Conservation (phyloP, 92 coral and sea anemone species). For the Parazoanthus darwini region DNA sequence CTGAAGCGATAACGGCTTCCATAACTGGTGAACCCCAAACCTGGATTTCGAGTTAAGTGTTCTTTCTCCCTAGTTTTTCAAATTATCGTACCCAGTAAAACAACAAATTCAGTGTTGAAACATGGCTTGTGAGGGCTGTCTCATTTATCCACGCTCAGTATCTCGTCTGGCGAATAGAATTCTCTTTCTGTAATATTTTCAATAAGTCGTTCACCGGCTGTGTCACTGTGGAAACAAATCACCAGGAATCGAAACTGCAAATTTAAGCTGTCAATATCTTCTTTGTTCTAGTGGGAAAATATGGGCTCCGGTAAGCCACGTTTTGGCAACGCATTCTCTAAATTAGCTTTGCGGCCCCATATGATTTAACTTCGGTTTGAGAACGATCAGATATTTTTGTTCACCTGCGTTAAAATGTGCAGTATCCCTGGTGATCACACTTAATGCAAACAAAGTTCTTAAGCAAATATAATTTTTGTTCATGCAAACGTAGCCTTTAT, state of each 20-base stretch:
- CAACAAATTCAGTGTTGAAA: background rate
- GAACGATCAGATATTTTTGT: constrained; percentile 35
- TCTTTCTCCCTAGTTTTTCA: background rate
- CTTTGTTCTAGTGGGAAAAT: background rate
- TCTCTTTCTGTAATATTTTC: constrained; percentile 16
- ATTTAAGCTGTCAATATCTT: background rate
- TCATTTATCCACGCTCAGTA: background rate
- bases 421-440: constrained; percentile 22
- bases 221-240: constrained; percentile 4
- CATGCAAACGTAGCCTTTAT: background rate
- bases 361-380: constrained; percentile 12
- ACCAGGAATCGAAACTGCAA: background rate
- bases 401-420: constrained; percentile 43
- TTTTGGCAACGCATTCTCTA: background rate
- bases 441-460: constrained; percentile 30
- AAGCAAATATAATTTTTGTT: constrained; percentile 17
- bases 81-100: background rate
- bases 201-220: constrained; percentile 1
- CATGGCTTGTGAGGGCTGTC: background rate
- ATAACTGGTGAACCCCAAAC: constrained; percentile 20
- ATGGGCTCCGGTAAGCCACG: background rate
- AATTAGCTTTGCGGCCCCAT: background rate
- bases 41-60: background rate
- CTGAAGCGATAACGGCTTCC: constrained; percentile 88
- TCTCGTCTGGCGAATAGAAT: constrained; percentile 26